Base-by-base conservation (phyloP, 2,888 invertebrate genomes). In the Macropis europaea region DNA sequence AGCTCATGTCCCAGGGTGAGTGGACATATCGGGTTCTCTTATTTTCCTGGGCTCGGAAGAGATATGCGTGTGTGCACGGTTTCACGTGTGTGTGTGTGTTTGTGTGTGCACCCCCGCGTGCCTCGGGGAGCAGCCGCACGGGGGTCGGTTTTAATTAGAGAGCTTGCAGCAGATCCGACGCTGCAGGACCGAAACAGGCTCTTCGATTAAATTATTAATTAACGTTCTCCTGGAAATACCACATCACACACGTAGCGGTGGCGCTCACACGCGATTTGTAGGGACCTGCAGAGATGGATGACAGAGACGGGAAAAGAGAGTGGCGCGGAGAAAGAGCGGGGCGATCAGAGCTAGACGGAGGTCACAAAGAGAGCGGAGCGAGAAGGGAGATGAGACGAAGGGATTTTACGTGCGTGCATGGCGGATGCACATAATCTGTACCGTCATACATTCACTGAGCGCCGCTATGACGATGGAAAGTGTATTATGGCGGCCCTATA, bases 121-220 rank as follows among this genome's bases (percentile, higher is more conserved):
- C 50, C 43, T 34, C 24, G 50, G 32, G 50, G 53, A 22, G 64
- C 61, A 22, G 17, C 40, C 47, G 38, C 59, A 34, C 22, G 22
- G 38, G 56, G 77, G 70, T 72, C 74, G 86, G 73, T 87, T 86
- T 86, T 86, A 86, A 86, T 86, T 86, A 86, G 84, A 84, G 85
- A 82, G 84, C 70, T 61, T 74, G 81, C 81, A 67, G 47, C 64
- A 76, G 81, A 83, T 81, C 82, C 67, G 64, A 70, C 45, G 68
- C 48, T 64, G 80, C 76, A 67, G 71, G 78, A 70, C 72, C 82
- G 81, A 84, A 87, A 83, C 87, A 85, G 86, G 86, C 86, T 84
- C 86, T 88, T 89, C 88, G 87, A 87, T 87, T 88, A 88, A 90
- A 89, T 90, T 89, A 89, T 89, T 89, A 89, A 89, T 89, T 89